Evolutionary conservation across 2,888 invertebrate genomes (phyloP), one percentile per base, ranked within the genome.

Genomic region (Sabatieria punctata): DNA sequence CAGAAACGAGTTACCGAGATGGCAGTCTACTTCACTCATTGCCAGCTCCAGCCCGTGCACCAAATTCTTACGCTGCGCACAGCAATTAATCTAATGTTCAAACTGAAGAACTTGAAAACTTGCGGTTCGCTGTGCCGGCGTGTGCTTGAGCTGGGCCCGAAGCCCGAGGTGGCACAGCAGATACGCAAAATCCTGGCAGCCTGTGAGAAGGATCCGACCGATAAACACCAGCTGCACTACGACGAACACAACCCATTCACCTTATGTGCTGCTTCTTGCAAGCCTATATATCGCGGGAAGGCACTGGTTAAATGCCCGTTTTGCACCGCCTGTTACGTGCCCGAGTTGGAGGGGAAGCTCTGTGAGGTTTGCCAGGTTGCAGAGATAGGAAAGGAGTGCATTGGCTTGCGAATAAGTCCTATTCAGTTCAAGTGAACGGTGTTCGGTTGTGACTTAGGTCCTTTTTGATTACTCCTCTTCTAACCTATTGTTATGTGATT

Each of bases 171-270:
- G 1, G 84, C 85, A 0, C 81, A 82, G 56, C 85, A 91, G 71
- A 84, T 89, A 0, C 75, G 91, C 49, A 95, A 95, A 67, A 82
- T 61, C 41, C 50, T 64, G 42, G 51, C 53, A 8, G 60, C 54
- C 1, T 58, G 60, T 11, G 64, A 63, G 48, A 53, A 53, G 26
- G 57, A 55, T n/a, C 53, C 54, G 47, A 57, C 48, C 6, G 57
- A 62, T 43, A 54, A 55, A 1, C 54, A 54, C 47, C 70, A 82
- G 57, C 65, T 99, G 45, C 72, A 78, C 1, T 97, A 97, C 62
- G 95, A 97, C 59, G 89, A 95, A 64, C 89, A 91, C 65, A 99
- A 99, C 71, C 97, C 97, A 1, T 97, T 99, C 68, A 79, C 78
- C 48, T 74, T 97, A 37, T 99, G 97, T 66, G 91, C 85, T 1